Evolutionary conservation across 1,140 invertebrate genomes (phyloP).

Genomic region (Cotesia chilonis): DNA sequence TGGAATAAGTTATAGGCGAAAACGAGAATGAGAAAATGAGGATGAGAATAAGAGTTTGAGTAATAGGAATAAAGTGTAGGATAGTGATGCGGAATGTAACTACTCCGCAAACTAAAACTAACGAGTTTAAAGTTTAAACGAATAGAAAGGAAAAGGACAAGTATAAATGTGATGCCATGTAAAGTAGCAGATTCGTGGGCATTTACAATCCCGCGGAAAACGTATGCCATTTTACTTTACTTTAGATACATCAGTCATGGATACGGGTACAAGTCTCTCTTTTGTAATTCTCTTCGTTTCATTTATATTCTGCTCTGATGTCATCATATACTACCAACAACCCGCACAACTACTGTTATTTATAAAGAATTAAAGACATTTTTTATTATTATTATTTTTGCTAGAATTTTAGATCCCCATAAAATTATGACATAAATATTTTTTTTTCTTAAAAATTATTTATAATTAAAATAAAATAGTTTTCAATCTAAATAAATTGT

Average conservation of each 20-base stretch:
- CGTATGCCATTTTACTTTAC: constrained; percentile 14
- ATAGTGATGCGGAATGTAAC: constrained; percentile 7
- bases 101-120: neutral
- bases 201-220: constrained; percentile 37
- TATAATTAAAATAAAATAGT: no score
- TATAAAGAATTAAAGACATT: no score
- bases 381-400: no score
- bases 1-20: constrained; percentile 29
- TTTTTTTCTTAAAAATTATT: neutral
- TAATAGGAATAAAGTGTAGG: constrained; percentile 22
- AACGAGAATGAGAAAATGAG: neutral
- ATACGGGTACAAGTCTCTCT: constrained; percentile 40
- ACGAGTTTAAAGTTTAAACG: neutral
- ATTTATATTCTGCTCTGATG: constrained; percentile 13
- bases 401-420: no score
- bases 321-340: neutral
- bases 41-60: neutral
- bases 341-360: no score
- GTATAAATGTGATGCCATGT: neutral
- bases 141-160: neutral
- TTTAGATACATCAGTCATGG: constrained; percentile 41
- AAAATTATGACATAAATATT: neutral
- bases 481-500: no score
- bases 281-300: constrained; percentile 26
- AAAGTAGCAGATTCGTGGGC: constrained; percentile 11